Percentiles rank a stretch among this genome's conserved stretches.
Conservation (phyloP, 2,113 vertebrate genomes). For the Tapirus terrestris region DNA sequence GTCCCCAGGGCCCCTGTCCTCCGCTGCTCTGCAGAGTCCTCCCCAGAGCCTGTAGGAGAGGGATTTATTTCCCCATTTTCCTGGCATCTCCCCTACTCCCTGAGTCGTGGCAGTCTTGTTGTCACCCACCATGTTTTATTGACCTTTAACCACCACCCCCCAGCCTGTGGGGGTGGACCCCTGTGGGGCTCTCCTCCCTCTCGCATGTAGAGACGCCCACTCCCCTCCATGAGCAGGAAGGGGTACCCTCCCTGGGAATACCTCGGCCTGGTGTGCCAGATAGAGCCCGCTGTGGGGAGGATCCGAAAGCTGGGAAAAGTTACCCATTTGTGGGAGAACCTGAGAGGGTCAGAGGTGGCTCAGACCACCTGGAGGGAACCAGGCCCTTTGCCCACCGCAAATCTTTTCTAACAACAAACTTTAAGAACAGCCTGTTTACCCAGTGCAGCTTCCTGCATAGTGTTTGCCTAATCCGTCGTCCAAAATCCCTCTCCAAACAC, state of each 20-base stretch:
- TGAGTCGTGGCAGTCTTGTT: not conserved
- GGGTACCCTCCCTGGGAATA: not conserved
- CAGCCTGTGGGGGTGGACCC: not conserved
- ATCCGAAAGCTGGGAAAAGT: not conserved
- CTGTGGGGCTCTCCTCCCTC: not conserved
- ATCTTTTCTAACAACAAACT: slow-evolving; percentile 72
- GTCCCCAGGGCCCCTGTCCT: not conserved
- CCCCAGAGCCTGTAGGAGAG: not conserved
- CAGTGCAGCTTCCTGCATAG: slow-evolving; percentile 65
- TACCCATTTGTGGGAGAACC: not conserved
- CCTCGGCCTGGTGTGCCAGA: not conserved
- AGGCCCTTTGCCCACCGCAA: slow-evolving; percentile 29
- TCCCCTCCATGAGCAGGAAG: not conserved
- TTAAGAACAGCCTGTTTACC: slow-evolving; percentile 63
- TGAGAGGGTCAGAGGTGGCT: not conserved
- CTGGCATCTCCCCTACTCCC: not conserved
- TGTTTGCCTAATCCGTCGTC: slow-evolving; percentile 85
- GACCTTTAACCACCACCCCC: slow-evolving; percentile 26
- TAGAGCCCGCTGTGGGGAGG: not conserved
- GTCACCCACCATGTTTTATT: not conserved
- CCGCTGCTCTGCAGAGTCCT: not conserved
- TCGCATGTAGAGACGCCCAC: not conserved
- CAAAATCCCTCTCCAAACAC: slow-evolving; percentile 87
- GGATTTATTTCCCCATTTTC: not conserved
- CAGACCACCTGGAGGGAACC: slow-evolving; percentile 56